These are phyloP conservation scores for Notothenia rossii DNA, from an alignment of 2,113 vertebrate genomes.

Conservation along the genomic window DNA sequence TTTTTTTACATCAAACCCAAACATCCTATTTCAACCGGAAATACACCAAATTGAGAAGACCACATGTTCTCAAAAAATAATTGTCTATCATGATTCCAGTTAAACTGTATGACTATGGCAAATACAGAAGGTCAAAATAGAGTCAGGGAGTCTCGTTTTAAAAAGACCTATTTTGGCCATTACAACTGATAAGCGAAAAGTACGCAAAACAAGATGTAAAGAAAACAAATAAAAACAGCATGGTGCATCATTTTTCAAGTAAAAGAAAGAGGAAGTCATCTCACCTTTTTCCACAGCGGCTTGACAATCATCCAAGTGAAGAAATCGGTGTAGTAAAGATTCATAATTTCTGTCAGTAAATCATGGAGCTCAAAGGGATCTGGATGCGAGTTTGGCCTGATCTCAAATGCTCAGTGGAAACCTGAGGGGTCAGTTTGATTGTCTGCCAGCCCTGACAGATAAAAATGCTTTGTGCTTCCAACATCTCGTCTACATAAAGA, in stretches of 20 bases:
- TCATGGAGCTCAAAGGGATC: slow-evolving; percentile 57
- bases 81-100: neutral
- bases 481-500: slow-evolving; percentile 56
- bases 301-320: slow-evolving; percentile 35
- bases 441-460: slow-evolving; percentile 62
- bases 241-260: slow-evolving; percentile 1
- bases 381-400: slow-evolving; percentile 51
- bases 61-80: neutral
- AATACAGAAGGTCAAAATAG: neutral
- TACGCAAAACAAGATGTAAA: neutral
- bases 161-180: neutral
- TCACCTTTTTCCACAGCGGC: slow-evolving; percentile 39
- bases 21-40: slow-evolving; percentile 2
- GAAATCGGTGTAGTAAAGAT: slow-evolving; percentile 27
- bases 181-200: neutral
- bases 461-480: slow-evolving; percentile 58
- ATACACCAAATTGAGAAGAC: neutral
- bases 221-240: neutral
- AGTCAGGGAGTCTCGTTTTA: neutral
- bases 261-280: slow-evolving; percentile 39
- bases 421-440: slow-evolving; percentile 61
- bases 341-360: slow-evolving; percentile 58
- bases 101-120: neutral
- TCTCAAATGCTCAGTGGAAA: slow-evolving; percentile 63
- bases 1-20: neutral